A percentile compares a stretch with the other conserved stretches of the same genome.
Conservation (phyloP, 2,113 vertebrate genomes). For the Brachyhypopomus gauderio region DNA sequence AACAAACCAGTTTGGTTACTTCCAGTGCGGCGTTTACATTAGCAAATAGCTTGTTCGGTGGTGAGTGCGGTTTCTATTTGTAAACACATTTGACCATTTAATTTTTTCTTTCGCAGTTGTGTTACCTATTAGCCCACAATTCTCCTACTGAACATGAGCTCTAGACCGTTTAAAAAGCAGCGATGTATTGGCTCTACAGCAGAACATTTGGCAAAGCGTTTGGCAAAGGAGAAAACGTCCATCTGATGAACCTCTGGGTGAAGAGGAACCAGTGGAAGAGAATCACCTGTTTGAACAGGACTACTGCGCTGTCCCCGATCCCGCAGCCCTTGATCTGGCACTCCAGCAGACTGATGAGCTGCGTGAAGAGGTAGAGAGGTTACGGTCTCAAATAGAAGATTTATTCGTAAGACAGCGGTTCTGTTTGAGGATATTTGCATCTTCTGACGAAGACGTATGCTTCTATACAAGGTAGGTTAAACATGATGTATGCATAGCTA, state of each 20-base stretch:
- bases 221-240: constrained; percentile 7
- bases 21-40: too few relatives aligned
- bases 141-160: too few relatives aligned
- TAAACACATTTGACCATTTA: too few relatives aligned
- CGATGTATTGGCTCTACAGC: too few relatives aligned
- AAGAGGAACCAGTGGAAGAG: neutral
- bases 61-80: too few relatives aligned
- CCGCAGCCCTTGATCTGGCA: neutral
- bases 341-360: neutral
- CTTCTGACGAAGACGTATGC: neutral
- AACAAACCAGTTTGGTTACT: too few relatives aligned
- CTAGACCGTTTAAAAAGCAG: too few relatives aligned
- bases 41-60: too few relatives aligned
- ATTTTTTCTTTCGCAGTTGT: constrained; percentile 47
- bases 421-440: neutral
- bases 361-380: neutral
- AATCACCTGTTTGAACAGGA: neutral
- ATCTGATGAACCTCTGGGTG: neutral
- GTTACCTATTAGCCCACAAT: constrained; percentile 36
- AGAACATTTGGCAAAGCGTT: neutral
- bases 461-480: constrained; percentile 5
- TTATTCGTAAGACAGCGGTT: neutral
- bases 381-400: neutral
- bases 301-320: neutral
- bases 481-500: neutral